Percentiles rank a stretch among this genome's conserved stretches.
Conservation (phyloP, 2,113 vertebrate species). For the Apistogramma diplotaenia region DNA sequence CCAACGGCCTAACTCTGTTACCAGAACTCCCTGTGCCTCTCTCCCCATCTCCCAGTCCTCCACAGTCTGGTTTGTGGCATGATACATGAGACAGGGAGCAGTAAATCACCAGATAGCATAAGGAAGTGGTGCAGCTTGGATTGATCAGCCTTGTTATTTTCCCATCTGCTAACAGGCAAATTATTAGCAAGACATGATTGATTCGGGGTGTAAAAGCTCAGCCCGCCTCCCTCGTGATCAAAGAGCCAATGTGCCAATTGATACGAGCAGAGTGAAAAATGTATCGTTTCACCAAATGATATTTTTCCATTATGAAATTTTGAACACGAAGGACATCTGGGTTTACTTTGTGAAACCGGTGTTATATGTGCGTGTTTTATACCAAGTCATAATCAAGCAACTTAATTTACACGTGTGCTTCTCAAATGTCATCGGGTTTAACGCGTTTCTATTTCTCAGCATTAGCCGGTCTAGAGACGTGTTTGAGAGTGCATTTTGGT, state of each 20-base stretch:
- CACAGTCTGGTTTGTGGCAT: constrained; percentile 52
- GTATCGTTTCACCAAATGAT: not conserved
- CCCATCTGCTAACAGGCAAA: constrained; percentile 67
- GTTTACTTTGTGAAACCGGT: not conserved
- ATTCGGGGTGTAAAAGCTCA: constrained; percentile 41
- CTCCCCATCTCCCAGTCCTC: constrained; percentile 2
- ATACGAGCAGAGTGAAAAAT: not conserved
- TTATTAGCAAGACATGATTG: constrained; percentile 68
- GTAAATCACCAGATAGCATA: constrained; percentile 65
- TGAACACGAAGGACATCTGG: not conserved
- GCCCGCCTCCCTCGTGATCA: not conserved
- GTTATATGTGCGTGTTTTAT: not conserved
- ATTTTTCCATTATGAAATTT: not conserved
- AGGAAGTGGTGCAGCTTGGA: constrained; percentile 58
- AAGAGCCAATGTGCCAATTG: not conserved
- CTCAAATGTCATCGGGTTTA: constrained; percentile 55
- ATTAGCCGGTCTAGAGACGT: constrained; percentile 51
- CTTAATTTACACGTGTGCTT: constrained; percentile 29
- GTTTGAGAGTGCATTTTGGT: constrained; percentile 64
- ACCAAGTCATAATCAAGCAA: not conserved
- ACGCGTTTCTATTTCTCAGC: constrained; percentile 42
- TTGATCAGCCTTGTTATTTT: constrained; percentile 69
- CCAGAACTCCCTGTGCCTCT: constrained; percentile 15
- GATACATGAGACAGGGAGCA: constrained; percentile 59
- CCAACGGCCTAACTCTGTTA: constrained; percentile 13